Evolutionary conservation across 2,797 vertebrate species (phyloP).

Genomic region (Eutrigla gurnardus): DNA sequence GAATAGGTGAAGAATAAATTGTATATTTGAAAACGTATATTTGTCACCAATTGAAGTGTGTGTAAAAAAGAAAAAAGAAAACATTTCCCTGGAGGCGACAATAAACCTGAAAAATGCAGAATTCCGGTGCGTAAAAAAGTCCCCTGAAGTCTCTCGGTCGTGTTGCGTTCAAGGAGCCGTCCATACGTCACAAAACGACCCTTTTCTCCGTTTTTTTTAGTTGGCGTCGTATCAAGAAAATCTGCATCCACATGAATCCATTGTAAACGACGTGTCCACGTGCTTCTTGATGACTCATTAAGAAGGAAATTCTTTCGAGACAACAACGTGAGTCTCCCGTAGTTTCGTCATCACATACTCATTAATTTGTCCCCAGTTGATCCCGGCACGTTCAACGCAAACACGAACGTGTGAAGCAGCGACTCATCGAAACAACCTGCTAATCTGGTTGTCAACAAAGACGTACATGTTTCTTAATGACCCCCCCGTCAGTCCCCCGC

Average conservation of each 20-base stretch:
- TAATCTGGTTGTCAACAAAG: constrained; percentile 79
- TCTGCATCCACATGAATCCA: too few relatives aligned
- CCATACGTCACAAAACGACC: too few relatives aligned
- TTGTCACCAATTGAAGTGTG: too few relatives aligned
- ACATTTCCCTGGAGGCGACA: constrained; percentile 25
- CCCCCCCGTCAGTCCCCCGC: constrained; percentile 13
- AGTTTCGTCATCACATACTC: constrained; percentile 42
- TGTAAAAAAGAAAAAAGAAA: neutral
- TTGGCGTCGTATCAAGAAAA: too few relatives aligned
- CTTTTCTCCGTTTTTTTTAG: too few relatives aligned
- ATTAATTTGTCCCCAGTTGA: constrained; percentile 62
- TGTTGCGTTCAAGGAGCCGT: neutral
- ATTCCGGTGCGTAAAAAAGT: neutral
- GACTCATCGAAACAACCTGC: constrained; percentile 78
- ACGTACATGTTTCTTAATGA: constrained; percentile 69
- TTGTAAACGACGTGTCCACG: too few relatives aligned
- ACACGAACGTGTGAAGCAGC: constrained; percentile 66
- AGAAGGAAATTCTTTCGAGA: too few relatives aligned
- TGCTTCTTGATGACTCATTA: too few relatives aligned
- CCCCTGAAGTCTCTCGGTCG: fast-evolving
- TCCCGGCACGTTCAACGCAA: constrained; percentile 55
- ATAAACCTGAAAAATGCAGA: constrained; percentile 3
- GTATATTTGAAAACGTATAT: too few relatives aligned
- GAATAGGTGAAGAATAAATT: neutral
- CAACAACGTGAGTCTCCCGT: too few relatives aligned